These are phyloP conservation scores for Lanius collurio DNA, from an alignment of 2,113 vertebrate species.

Conservation along the genomic window DNA sequence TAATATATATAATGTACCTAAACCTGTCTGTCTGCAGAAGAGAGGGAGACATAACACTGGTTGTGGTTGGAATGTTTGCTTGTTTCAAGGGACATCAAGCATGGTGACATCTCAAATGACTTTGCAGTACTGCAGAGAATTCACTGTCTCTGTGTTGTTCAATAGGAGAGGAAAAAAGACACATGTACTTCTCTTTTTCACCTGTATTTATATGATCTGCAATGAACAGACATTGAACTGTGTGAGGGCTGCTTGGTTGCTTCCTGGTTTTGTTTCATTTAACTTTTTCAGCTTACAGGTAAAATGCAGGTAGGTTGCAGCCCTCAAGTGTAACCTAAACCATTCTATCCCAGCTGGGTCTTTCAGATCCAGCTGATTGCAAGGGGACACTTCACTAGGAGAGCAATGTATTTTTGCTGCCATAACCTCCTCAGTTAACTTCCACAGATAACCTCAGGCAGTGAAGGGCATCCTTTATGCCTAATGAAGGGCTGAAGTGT, in stretches of 20 bases:
- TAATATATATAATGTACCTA: background rate
- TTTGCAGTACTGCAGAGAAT: background rate
- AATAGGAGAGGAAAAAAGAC: background rate
- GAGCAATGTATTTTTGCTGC: background rate
- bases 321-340: background rate
- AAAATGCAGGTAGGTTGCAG: background rate
- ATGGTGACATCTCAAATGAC: background rate
- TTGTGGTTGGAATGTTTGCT: background rate
- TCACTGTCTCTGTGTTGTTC: background rate
- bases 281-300: background rate
- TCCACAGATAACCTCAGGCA: background rate
- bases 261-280: background rate
- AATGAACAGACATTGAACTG: background rate
- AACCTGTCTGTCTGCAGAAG: background rate
- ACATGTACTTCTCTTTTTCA: background rate
- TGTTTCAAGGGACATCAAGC: background rate
- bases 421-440: background rate
- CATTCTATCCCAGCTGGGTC: background rate
- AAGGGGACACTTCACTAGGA: background rate
- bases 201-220: background rate
- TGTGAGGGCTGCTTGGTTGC: background rate
- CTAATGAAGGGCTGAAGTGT: background rate
- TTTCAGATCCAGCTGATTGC: background rate
- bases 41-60: background rate
- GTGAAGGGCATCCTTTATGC: background rate